Conservation (phyloP, 2,113 vertebrate genomes). For the Callorhinus ursinus region DNA sequence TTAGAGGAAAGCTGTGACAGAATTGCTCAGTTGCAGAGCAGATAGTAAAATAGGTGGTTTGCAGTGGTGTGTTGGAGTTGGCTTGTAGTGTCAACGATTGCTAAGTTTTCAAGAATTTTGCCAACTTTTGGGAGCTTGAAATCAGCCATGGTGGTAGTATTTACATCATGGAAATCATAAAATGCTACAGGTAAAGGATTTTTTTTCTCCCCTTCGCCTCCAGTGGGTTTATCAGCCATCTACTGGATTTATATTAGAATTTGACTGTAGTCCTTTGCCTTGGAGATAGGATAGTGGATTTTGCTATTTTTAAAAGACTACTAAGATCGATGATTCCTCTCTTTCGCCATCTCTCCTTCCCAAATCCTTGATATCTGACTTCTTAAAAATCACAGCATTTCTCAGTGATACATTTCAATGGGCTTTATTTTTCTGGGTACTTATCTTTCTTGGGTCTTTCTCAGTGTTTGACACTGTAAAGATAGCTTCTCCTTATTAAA, state of each 20-base stretch:
- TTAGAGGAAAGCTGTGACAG: neutral
- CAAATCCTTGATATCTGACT: neutral
- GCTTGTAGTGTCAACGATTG: neutral
- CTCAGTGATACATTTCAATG: neutral
- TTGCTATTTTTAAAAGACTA: neutral
- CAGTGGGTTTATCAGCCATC: neutral
- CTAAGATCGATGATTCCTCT: neutral
- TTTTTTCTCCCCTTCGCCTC: neutral
- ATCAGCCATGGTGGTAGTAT: neutral
- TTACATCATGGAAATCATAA: neutral
- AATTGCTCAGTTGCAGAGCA: neutral
- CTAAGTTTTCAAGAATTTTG: constrained; percentile 33
- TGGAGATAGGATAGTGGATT: neutral
- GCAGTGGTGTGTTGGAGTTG: neutral
- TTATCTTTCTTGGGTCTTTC: neutral
- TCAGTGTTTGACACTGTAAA: neutral
- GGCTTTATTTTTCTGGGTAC: neutral
- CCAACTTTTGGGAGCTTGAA: neutral
- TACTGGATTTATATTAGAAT: neutral
- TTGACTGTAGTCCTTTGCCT: neutral
- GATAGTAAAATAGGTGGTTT: neutral
- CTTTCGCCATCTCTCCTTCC: neutral
- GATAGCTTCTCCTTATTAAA: neutral
- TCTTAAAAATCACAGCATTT: neutral
- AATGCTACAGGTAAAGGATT: neutral